phyloP scores from a whole-genome alignment of 1,140 invertebrate species.

The Druon quercuslanigerum region DNA sequence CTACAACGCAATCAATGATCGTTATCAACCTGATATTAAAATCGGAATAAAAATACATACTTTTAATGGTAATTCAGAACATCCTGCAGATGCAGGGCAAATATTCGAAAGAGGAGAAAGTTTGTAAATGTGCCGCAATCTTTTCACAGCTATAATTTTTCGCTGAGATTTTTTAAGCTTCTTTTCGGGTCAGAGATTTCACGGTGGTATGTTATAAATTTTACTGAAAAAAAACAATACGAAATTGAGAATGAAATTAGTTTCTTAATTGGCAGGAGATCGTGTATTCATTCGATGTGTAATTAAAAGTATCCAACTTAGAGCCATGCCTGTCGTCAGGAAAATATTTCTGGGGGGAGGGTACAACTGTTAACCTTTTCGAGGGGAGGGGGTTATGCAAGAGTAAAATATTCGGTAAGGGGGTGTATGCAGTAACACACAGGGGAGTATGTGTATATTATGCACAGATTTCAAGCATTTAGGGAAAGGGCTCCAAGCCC shows the following conservation, averaged over 20 bases:
- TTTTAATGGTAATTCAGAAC: constrained; percentile 22
- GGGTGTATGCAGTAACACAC: too few relatives aligned
- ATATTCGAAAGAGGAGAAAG: constrained; percentile 23
- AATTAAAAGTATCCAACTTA: too few relatives aligned
- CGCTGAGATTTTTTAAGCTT: constrained; percentile 22
- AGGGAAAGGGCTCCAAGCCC: too few relatives aligned
- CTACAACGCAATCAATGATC: constrained; percentile 6
- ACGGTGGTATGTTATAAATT: constrained; percentile 3
- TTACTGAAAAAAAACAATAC: not conserved
- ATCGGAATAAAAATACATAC: constrained; percentile 6
- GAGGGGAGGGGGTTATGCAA: too few relatives aligned
- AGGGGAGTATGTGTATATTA: too few relatives aligned
- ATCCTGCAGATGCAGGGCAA: constrained; percentile 26
- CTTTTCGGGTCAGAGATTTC: constrained; percentile 8
- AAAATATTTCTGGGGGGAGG: too few relatives aligned
- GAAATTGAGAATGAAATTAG: not conserved
- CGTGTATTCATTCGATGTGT: too few relatives aligned
- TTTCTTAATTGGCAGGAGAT: not conserved
- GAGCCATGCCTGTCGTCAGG: too few relatives aligned
- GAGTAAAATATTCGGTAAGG: too few relatives aligned
- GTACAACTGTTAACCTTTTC: too few relatives aligned
- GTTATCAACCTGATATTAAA: constrained; percentile 21
- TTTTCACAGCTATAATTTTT: constrained; percentile 29
- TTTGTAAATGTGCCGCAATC: constrained; percentile 17
- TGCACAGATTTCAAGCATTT: too few relatives aligned